These are phyloP conservation scores for Blera fallax DNA, from an alignment of 2,888 invertebrate genomes.

Conservation along the genomic window DNA sequence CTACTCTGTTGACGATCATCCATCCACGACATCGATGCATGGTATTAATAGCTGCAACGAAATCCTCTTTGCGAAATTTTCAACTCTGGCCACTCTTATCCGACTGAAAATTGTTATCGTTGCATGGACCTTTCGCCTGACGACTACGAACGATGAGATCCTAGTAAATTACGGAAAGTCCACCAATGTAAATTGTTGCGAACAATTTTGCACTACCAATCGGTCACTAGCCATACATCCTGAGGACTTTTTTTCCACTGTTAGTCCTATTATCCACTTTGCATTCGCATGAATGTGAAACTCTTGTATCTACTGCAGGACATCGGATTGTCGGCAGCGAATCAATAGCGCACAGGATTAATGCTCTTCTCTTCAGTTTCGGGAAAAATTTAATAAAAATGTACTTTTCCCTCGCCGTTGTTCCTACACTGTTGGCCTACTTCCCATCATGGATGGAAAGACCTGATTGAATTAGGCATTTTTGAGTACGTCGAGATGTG, in stretches of 20 bases:
- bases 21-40: conserved; percentile 30
- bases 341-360: conserved; percentile 12
- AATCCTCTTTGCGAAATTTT: conserved; percentile 3
- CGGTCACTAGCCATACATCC: background rate
- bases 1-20: conserved; percentile 19
- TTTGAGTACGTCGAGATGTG: conserved; percentile 52
- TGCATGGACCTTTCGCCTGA: background rate
- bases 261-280: conserved; percentile 3
- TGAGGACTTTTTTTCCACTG: background rate
- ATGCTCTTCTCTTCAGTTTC: conserved; percentile 4
- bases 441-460: background rate
- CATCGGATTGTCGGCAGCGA: background rate
- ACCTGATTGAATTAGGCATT: conserved; percentile 58
- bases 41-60: conserved; percentile 27
- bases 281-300: conserved; percentile 4
- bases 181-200: conserved; percentile 36
- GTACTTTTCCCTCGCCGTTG: background rate
- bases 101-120: conserved; percentile 3
- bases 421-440: background rate
- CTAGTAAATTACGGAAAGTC: conserved; percentile 47
- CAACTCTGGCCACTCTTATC: conserved; percentile 3
- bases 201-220: conserved; percentile 31
- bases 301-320: background rate
- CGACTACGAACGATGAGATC: background rate
- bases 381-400: conserved; percentile 28